phyloP scores from a whole-genome alignment of 2,888 invertebrate genomes.

The Parelbella ahira region DNA sequence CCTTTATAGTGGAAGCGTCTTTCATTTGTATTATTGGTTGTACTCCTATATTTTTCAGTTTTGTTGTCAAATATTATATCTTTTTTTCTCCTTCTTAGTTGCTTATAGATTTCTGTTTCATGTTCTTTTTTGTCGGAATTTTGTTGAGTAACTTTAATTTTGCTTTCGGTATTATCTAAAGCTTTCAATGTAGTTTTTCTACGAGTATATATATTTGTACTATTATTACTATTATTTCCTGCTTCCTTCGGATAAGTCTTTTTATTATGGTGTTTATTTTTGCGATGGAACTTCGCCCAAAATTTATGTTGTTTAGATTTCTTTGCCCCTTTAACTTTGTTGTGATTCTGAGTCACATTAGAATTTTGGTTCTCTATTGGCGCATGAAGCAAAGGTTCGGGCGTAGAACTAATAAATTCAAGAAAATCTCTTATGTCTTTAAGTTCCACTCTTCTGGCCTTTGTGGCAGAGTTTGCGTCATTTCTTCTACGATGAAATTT shows the following conservation, averaged over 20 bases:
- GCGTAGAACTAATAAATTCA: conserved; percentile 12
- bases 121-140: no score
- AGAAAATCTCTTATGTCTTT: conserved; percentile 10
- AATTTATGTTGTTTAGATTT: conserved; percentile 7
- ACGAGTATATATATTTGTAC: not conserved
- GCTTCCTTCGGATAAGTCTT: not conserved
- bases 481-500: conserved; percentile 17
- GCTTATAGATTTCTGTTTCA: not conserved
- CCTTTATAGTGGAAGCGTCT: not conserved
- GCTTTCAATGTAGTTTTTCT: not conserved
- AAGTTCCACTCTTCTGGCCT: not conserved
- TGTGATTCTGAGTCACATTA: not conserved
- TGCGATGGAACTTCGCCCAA: conserved; percentile 7
- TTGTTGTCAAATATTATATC: conserved; percentile 6
- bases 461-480: not conserved
- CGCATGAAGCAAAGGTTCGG: not conserved
- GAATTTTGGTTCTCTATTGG: not conserved
- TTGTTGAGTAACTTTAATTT: no score
- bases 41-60: conserved; percentile 13
- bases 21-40: not conserved
- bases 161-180: not conserved
- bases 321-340: conserved; percentile 2
- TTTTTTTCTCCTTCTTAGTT: conserved; percentile 12
- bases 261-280: conserved; percentile 4
- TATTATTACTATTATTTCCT: not conserved